Percentiles rank a stretch among this genome's conserved stretches.
phyloP scores from a whole-genome alignment of 2,797 vertebrate genomes.

The Rhinoraja longicauda region DNA sequence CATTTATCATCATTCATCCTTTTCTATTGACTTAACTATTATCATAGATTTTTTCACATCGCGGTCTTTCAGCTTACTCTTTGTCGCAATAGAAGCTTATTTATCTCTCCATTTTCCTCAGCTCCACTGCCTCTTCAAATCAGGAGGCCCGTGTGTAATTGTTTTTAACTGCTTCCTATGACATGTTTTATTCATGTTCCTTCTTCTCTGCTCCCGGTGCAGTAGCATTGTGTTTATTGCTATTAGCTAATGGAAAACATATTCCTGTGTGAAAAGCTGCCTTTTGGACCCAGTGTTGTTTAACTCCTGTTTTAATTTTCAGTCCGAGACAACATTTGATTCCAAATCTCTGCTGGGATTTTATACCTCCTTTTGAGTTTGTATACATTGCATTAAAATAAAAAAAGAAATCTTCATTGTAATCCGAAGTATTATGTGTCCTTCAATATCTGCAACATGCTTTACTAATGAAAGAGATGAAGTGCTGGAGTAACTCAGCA shows the following conservation, averaged over 20 bases:
- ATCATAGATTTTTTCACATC: not conserved
- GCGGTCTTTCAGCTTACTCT: not conserved
- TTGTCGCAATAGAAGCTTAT: not conserved
- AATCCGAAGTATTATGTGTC: not conserved
- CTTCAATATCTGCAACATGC: not conserved
- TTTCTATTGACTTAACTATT: not conserved
- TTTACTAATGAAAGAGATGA: no score
- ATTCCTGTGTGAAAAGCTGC: not conserved
- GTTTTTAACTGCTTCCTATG: slow-evolving; percentile 11
- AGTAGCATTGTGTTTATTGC: not conserved
- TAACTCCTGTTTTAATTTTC: not conserved
- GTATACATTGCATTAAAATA: not conserved
- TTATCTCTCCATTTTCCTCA: slow-evolving; percentile 16
- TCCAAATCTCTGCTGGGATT: not conserved
- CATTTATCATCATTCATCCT: not conserved
- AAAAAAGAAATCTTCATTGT: not conserved
- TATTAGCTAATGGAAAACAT: not conserved
- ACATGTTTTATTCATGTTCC: not conserved
- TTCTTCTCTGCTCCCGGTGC: not conserved
- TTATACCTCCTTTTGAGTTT: not conserved
- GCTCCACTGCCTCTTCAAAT: not conserved
- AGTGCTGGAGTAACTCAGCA: no score
- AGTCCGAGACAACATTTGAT: not conserved
- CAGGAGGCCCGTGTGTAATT: not conserved
- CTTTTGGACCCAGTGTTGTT: not conserved